Evolutionary conservation across 2,888 invertebrate species (phyloP), one percentile per base, ranked within the genome.

Genomic region (Nematopogon swammerdamellus): DNA sequence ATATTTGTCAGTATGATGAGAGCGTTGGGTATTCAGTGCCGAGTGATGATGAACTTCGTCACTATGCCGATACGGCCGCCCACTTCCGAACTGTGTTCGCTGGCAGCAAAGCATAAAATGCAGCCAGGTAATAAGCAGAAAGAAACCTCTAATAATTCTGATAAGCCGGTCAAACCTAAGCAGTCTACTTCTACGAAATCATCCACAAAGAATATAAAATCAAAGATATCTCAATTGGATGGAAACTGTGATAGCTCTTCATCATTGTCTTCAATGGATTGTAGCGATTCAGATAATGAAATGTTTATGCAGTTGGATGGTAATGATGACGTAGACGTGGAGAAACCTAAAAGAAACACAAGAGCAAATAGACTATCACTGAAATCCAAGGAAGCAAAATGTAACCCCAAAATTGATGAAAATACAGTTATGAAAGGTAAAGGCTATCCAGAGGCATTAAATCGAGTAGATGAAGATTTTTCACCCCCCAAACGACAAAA

Each of bases 21-120:
- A 62, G 85, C 89, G 43, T 80, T 96, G 56, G 95, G 95, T 0
- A 74, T 95, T 51, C 87, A 91, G 61, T 88, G 89, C 59, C 82
- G 97, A 47, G 68, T 97, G 29, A 85, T 96, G 53, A 77, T 91
- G 47, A 92, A 93, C 55, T 82, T 96, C 59, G 86, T 87, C 58
- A 88, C 92, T 2, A 73, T 91, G 50, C 86, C 91, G 1, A 65
- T 92, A 51, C 87, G 86, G 65, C 88, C 91, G 20, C 80, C 82
- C 3, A 69, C 67, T 50, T 81, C 82, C 48, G 86, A 89, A 59
- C 69, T 91, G 47, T 83, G 83, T 64, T 83, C 85, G 8, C 65
- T 87, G 43, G 82, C 84, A 52, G 72, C 73, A 49, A 82, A 74
- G 60, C 46, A 59, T 29, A 69, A 66, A 61, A 51, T 19, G 49